Evolutionary conservation across 2,113 vertebrate species (phyloP), one percentile per base, ranked within the genome.

Genomic region (Esox niger): DNA sequence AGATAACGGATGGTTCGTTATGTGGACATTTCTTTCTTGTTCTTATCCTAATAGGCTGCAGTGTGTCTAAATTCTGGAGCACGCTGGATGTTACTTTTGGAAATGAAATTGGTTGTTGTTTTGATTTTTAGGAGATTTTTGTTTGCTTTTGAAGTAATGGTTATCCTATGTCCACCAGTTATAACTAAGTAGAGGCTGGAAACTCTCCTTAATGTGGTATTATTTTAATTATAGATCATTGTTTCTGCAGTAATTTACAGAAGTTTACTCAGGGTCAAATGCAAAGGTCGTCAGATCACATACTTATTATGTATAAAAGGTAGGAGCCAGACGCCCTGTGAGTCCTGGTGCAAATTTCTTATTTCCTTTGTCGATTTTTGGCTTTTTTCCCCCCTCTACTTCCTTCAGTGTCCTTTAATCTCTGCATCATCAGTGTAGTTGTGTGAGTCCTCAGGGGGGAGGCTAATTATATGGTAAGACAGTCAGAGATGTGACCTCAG

Each of bases 1-100:
- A 75, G 32, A 78, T 69, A 66, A 74, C 29, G 59, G 59, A 79
- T 68, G 46, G 66, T 70, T 62, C 75, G 73, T 11, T 33, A 83
- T 79, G 62, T n/a, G 77, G 69, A 84, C 80, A 75, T 76, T 82
- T 62, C 71, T 76, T 62, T 66, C 30, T n/a, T 71, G 46, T 25
- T 15, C 81, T 62, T 70, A 77, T 62, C 68, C 30, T n/a, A 69
- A 38, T 25, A 43, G 38, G 38, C 38, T 5, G 5, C 13, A 43
- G 38, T 4, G 17, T 15, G 5, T 43, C 38, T 43, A 15, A 43
- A 43, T 15, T 43, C 38, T 43, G 13, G 3, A 15, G 13, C 38
- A 43, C 17, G 1, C 17, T 15, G 3, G 5, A 17, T 4, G 13
- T 43, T 43, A 43, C n/a, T n/a, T n/a, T n/a, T n/a, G 38, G 38